Base-by-base conservation (phyloP, 1,140 invertebrate genomes). In the Drosophila lacteicornis region DNA sequence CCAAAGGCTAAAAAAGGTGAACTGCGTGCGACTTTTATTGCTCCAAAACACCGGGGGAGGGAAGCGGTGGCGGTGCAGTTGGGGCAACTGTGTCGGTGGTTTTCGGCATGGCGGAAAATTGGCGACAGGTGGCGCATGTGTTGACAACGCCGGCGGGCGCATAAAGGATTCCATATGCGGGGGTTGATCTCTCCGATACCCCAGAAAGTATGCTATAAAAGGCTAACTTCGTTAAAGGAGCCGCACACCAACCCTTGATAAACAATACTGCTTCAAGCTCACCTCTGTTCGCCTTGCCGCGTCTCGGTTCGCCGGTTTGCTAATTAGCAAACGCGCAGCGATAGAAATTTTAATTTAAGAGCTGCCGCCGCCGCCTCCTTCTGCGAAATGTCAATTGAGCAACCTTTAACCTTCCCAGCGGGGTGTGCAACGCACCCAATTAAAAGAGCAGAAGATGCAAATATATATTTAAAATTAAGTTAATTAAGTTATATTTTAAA, bases 21-120 rank as follows among this genome's bases (percentile, higher is more conserved):
- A 73, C 78, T 88, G 80, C 83, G 83, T 86, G 83, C 63, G 80
- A 86, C 82, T 86, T 86, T 86, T 86, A 86, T 87, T 80, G 82
- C 80, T 58, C 22, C 43, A 56, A 70, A 42, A 25, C 30, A 19
- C 8, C 33, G 55, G 76, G 36, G 57, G 17, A 22, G 19, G 19
- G 19, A 38, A 7, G 36, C 15, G 19, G 51, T 15, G 38, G 42
- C 50, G 50, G 27, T 17, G 27, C 15, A 33, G 47, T 25, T 46
- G 25, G 45, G 33, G 38, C 3, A 38, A 22, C 40, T 58, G 49
- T 58, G 49, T 11, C 27, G 49, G 12, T 45, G 15, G 12, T 38
- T 55, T 46, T 68, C 13, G 33, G 36, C 33, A 27, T 40, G 69
- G 50, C 40, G 65, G 36, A 69, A 58, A 88, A 83, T 69, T 80